Conservation (phyloP, 2,113 vertebrate species). For the Clinocottus analis region DNA sequence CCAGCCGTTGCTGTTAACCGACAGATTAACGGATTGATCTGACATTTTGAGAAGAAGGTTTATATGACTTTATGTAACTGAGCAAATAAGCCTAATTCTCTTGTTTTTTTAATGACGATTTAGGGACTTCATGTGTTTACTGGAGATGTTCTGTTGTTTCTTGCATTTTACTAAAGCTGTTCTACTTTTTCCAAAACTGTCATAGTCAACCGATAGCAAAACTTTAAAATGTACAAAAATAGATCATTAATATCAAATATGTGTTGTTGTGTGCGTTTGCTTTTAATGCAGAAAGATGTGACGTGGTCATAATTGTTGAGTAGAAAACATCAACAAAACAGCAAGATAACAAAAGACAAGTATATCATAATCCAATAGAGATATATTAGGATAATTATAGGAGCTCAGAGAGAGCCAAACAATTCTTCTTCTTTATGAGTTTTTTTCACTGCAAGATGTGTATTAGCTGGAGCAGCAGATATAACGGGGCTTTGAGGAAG, state of each 20-base stretch:
- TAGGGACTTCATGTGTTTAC: not conserved
- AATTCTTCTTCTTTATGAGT: conserved; percentile 2
- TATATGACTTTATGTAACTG: not conserved
- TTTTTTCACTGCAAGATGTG: conserved; percentile 7
- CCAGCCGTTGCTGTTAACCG: not conserved
- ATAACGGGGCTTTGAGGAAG: not conserved
- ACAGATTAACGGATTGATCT: not conserved
- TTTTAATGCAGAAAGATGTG: conserved; percentile 22
- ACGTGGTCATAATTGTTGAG: conserved; percentile 18
- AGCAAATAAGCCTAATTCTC: not conserved
- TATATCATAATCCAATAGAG: not conserved
- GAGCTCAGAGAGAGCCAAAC: conserved; percentile 11
- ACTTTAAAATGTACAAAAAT: not conserved
- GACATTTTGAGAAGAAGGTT: not conserved
- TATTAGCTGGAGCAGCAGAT: conserved; percentile 12
- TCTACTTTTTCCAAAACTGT: not conserved
- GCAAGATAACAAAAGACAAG: conserved; percentile 3
- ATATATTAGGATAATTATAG: conserved; percentile 8
- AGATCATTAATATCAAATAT: not conserved
- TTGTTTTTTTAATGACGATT: too few species aligned
- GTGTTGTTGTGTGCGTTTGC: not conserved
- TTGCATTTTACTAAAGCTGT: not conserved
- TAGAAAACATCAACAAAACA: conserved; percentile 28
- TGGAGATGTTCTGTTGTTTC: not conserved
- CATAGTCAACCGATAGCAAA: not conserved